Evolutionary conservation across 1,140 invertebrate genomes (phyloP).

Genomic region (Carposina sasakii): DNA sequence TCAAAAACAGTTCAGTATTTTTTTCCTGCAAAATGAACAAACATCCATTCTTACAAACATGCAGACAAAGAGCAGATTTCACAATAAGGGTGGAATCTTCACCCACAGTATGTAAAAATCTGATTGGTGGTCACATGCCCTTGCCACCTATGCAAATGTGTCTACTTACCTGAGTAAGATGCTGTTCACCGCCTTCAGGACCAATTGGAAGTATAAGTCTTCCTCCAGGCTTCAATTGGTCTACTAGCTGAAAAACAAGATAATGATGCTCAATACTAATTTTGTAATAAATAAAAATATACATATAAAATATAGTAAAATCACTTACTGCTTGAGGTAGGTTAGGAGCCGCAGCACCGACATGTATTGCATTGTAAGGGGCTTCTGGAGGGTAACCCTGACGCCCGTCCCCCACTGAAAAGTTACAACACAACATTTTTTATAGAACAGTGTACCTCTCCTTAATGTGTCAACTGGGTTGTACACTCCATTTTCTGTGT

Average conservation of each 20-base stretch:
- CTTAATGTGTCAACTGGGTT: too few species aligned
- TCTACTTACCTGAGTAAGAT: conserved; percentile 78
- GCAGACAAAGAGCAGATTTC: too few species aligned
- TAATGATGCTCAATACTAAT: too few species aligned
- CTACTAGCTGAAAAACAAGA: conserved; percentile 67
- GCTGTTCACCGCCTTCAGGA: conserved; percentile 84
- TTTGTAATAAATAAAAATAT: background rate
- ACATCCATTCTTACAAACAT: too few species aligned
- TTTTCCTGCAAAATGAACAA: too few species aligned
- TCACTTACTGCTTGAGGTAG: conserved; percentile 81
- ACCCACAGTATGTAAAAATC: too few species aligned
- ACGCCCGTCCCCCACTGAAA: conserved; percentile 87
- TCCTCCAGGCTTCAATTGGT: conserved; percentile 85
- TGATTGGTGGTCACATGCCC: too few species aligned
- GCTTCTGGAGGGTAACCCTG: conserved; percentile 80
- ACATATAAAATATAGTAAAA: background rate
- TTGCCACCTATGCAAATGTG: too few species aligned
- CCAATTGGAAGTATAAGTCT: conserved; percentile 95
- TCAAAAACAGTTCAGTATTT: too few species aligned
- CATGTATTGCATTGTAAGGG: conserved; percentile 95
- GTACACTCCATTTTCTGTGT: too few species aligned
- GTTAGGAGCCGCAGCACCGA: conserved; percentile 89
- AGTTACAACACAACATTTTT: conserved; percentile 16
- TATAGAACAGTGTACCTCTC: too few species aligned
- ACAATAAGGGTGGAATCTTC: too few species aligned